Conservation (phyloP, 1,140 invertebrate genomes). For the Halictus rubicundus region DNA sequence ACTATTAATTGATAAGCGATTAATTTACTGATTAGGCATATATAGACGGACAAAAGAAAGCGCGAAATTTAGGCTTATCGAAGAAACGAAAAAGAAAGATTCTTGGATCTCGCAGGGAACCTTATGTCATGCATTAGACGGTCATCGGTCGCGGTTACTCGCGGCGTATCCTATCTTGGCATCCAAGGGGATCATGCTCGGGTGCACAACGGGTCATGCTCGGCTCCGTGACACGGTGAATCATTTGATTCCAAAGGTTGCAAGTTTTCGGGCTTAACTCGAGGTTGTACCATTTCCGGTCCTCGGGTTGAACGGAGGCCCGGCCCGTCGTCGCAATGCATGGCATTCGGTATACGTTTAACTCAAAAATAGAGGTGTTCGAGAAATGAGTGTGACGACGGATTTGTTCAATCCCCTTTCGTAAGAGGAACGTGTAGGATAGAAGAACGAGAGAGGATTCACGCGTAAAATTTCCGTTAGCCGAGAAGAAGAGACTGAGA, state of each 20-base stretch:
- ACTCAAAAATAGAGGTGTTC: constrained; percentile 70
- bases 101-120: too few relatives aligned
- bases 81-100: constrained; percentile 16
- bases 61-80: constrained; percentile 59
- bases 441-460: constrained; percentile 9
- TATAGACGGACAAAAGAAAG: constrained; percentile 47
- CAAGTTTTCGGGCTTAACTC: neutral
- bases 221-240: constrained; percentile 17
- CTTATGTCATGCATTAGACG: too few relatives aligned
- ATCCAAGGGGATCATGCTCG: too few relatives aligned
- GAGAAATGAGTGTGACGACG: constrained; percentile 44
- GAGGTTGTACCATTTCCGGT: constrained; percentile 10
- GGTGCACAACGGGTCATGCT: constrained; percentile 16
- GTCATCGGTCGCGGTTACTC: too few relatives aligned
- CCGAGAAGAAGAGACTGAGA: constrained; percentile 8
- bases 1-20: constrained; percentile 78
- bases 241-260: too few relatives aligned
- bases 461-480: constrained; percentile 46
- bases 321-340: constrained; percentile 34
- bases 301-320: neutral
- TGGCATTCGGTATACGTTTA: constrained; percentile 67
- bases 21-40: constrained; percentile 70
- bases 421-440: constrained; percentile 16
- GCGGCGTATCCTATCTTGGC: too few relatives aligned
- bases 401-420: constrained; percentile 37